Conservation (phyloP, 1,140 invertebrate genomes). For the Ceratosolen fusciceps region DNA sequence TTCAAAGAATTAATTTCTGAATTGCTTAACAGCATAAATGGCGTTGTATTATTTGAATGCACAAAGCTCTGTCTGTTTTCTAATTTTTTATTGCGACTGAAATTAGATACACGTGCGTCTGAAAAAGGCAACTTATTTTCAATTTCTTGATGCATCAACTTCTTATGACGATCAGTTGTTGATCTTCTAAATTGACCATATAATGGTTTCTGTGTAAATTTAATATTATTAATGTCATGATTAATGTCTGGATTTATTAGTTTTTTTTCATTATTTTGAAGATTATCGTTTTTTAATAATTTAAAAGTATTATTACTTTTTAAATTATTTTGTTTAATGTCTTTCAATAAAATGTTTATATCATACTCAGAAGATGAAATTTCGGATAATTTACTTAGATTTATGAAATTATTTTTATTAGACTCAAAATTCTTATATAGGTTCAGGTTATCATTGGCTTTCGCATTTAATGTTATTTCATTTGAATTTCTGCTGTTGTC, state of each 20-base stretch:
- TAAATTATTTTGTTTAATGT: no score
- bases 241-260: not conserved
- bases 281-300: not conserved
- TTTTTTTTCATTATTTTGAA: not conserved
- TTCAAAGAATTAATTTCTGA: not conserved
- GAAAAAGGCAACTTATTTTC: not conserved
- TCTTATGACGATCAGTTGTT: not conserved
- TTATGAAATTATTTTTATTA: not conserved
- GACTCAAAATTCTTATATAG: not conserved
- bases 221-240: not conserved
- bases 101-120: not conserved
- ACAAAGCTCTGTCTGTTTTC: not conserved
- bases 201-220: not conserved
- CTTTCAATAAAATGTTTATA: not conserved
- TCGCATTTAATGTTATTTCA: no score
- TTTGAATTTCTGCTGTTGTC: not conserved
- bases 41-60: constrained; percentile 27
- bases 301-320: no score
- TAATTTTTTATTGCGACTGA: not conserved
- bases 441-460: not conserved
- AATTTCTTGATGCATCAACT: not conserved
- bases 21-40: not conserved
- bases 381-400: not conserved
- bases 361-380: not conserved
- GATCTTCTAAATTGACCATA: constrained; percentile 6